Evolutionary conservation across 2,888 invertebrate genomes (phyloP), one percentile per base, ranked within the genome.

Genomic region (Phymatocera aterrima): DNA sequence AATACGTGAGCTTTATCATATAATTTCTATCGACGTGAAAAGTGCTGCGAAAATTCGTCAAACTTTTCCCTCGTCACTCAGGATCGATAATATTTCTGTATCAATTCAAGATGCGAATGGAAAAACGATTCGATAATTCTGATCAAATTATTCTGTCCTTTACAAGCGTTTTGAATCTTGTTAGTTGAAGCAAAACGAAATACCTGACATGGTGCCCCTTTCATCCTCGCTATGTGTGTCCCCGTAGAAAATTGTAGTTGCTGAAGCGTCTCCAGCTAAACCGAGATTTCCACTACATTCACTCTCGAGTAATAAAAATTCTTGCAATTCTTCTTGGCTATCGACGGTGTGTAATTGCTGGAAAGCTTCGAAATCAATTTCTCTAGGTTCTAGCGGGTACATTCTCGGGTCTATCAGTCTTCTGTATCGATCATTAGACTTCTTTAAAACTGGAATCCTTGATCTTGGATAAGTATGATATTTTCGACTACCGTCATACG

Each of bases 301-400:
- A 83, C 93, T 93, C 87, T 94, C 93, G 15, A 94, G 86, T 72
- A 94, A 87, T 78, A 94, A 89, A 87, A 94, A 94, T 86, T 94
- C 93, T 83, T 93, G 93, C 48, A 94, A 88, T 82, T 94, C 93
- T 83, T 94, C 93, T 83, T 93, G 93, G 84, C 93, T 93, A 81
- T 93, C 93, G 3, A 93, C 93, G 0, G 92, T 93, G 83, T 93
- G 93, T 18, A 93, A 86, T 85, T 93, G 93, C 78, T 92, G 92
- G 82, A 92, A 93, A 34, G 90, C 91, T 77, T 92, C 92, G 1
- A 93, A 91, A 83, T 93, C 93, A 72, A 94, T 89, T 87, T 93
- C 93, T 80, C 93, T 87, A 0, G 93, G 93, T 84, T 93, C 93
- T 68, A 93, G 84, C 0, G 93, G 93, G 85, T 92, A 93, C 89